Evolutionary conservation across 2,797 vertebrate species (phyloP).

Genomic region (Urocyon cinereoargenteus): DNA sequence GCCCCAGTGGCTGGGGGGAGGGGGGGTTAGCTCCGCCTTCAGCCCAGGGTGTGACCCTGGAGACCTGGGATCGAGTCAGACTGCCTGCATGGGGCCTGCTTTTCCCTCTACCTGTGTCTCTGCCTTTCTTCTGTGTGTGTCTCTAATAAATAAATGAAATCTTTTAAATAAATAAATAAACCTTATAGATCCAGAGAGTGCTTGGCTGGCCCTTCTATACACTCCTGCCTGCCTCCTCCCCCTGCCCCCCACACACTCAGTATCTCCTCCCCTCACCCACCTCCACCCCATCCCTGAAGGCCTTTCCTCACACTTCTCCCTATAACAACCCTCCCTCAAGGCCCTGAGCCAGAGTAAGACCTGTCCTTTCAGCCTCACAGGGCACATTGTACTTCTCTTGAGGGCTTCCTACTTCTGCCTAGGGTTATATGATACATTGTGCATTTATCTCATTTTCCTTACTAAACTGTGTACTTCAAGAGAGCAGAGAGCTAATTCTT

Average conservation of each 20-base stretch:
- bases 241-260: neutral
- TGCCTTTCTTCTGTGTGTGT: too few relatives aligned
- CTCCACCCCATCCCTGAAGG: neutral
- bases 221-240: rapidly evolving
- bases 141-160: too few relatives aligned
- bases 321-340: neutral
- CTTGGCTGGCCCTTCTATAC: neutral
- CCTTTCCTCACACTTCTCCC: neutral
- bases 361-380: neutral
- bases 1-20: too few relatives aligned
- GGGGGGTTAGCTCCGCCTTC: too few relatives aligned
- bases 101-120: too few relatives aligned
- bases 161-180: too few relatives aligned
- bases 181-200: neutral
- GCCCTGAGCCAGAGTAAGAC: neutral
- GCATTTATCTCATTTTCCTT: neutral
- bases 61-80: too few relatives aligned
- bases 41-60: too few relatives aligned
- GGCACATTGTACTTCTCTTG: neutral
- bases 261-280: neutral
- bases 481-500: neutral
- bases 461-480: neutral
- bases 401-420: neutral
- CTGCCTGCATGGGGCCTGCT: too few relatives aligned
- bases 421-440: neutral